Evolutionary conservation across 1,140 invertebrate genomes (phyloP).

Genomic region (Heliconius congener): DNA sequence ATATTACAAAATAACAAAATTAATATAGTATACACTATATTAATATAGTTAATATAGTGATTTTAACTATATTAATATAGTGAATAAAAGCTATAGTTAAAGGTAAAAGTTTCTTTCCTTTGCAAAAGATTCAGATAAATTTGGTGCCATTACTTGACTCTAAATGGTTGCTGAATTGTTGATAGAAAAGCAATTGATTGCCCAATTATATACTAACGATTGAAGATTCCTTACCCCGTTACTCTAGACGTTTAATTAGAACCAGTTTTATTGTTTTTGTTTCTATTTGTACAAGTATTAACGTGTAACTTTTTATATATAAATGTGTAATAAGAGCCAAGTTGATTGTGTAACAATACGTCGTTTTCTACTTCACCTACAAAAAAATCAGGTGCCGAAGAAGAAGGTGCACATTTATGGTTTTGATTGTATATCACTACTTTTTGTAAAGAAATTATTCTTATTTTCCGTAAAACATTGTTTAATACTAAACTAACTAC

Average conservation of each 20-base stretch:
- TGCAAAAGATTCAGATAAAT: neutral
- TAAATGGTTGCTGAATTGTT: conserved; percentile 8
- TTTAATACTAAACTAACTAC: too few relatives aligned
- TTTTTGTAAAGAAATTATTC: too few relatives aligned
- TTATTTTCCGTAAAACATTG: too few relatives aligned
- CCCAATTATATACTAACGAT: conserved; percentile 8
- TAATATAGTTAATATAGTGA: neutral
- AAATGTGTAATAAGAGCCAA: too few relatives aligned
- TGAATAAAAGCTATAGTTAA: neutral
- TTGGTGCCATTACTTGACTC: neutral
- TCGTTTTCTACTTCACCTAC: too few relatives aligned
- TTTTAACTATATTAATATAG: neutral
- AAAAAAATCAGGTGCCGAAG: too few relatives aligned
- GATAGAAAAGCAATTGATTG: conserved; percentile 12
- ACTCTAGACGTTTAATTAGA: conserved; percentile 12
- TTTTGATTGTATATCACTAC: too few relatives aligned
- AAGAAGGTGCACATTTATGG: too few relatives aligned
- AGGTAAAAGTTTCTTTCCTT: neutral
- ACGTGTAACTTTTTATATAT: neutral
- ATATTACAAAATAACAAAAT: neutral
- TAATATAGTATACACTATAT: neutral
- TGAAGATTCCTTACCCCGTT: conserved; percentile 8
- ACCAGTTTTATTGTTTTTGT: neutral
- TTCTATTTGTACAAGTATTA: neutral
- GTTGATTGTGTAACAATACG: too few relatives aligned